phyloP scores from a whole-genome alignment of 2,888 invertebrate genomes.

The Himalopsyche japonica region DNA sequence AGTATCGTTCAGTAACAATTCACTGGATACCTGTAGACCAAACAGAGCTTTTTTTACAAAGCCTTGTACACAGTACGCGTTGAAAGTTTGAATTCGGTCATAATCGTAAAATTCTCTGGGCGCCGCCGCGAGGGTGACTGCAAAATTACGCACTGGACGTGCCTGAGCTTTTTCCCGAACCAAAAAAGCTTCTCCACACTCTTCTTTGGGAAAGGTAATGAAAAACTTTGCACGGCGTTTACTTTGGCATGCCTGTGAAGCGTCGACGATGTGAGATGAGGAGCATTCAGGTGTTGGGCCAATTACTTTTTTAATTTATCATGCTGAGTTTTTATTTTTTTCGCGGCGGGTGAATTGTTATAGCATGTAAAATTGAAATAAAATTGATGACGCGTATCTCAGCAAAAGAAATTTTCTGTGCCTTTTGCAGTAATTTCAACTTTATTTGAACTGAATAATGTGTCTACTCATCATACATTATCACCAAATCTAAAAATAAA shows the following conservation, averaged over 20 bases:
- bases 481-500: no score
- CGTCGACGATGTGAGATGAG: not conserved
- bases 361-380: not conserved
- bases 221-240: slow-evolving; percentile 9
- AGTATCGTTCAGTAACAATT: slow-evolving; percentile 9
- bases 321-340: not conserved
- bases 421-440: not conserved
- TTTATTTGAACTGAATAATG: not conserved
- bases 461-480: no score
- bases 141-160: slow-evolving; percentile 35
- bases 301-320: slow-evolving; percentile 12
- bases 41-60: not conserved
- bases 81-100: slow-evolving; percentile 35
- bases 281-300: slow-evolving; percentile 9
- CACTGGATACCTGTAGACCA: not conserved
- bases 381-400: not conserved
- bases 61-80: slow-evolving; percentile 10
- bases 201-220: not conserved
- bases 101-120: slow-evolving; percentile 37
- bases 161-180: not conserved
- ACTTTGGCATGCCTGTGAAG: not conserved
- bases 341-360: not conserved
- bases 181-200: not conserved
- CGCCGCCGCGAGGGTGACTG: slow-evolving; percentile 7
- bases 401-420: not conserved